These are phyloP conservation scores for Corvus hawaiiensis DNA, from an alignment of 2,113 vertebrate species.

Conservation along the genomic window DNA sequence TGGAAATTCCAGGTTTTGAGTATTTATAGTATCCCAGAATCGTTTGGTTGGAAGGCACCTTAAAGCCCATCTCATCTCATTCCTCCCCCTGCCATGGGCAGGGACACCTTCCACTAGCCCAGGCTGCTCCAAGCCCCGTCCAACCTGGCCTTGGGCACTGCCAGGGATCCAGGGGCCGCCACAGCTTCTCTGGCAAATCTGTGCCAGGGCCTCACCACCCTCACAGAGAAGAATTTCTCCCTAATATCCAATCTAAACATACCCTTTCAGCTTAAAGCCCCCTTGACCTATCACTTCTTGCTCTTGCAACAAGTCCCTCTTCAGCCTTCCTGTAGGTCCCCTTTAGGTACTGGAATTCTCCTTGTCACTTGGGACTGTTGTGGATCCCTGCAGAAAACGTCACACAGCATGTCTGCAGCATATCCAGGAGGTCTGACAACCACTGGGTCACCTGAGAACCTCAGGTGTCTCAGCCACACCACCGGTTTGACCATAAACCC, in stretches of 20 bases:
- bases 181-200: not conserved
- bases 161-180: not conserved
- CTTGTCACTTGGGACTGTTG: not conserved
- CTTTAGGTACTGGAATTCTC: not conserved
- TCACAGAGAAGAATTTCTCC: not conserved
- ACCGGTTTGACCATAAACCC: not conserved
- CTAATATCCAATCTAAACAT: not conserved
- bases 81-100: not conserved
- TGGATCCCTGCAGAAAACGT: not conserved
- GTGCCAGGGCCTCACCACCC: not conserved
- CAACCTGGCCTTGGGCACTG: not conserved
- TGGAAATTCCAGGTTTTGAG: not conserved
- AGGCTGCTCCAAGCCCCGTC: fast-evolving
- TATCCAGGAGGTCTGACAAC: not conserved
- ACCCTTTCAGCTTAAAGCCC: not conserved
- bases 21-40: not conserved
- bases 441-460: not conserved
- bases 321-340: not conserved
- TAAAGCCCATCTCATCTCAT: not conserved
- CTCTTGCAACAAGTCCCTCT: not conserved
- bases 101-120: not conserved
- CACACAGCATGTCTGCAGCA: not conserved
- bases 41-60: not conserved
- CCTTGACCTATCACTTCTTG: too few species aligned
- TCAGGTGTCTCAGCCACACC: fast-evolving